Evolutionary conservation across 2,888 invertebrate genomes (phyloP).

Genomic region (Acleris laterana): DNA sequence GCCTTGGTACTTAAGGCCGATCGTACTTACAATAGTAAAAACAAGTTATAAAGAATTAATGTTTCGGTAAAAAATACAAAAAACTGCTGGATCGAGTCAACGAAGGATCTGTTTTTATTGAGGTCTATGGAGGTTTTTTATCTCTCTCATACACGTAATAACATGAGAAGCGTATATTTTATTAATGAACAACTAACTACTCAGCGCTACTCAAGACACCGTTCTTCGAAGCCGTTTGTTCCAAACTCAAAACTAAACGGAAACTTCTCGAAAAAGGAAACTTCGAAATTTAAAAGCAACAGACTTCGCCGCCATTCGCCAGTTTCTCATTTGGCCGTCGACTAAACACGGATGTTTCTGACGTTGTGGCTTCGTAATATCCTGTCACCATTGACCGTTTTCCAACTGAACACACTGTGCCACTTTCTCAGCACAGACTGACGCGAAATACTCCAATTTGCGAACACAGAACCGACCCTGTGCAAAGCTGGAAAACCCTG

Average conservation of each 20-base stretch:
- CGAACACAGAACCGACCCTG: slow-evolving; percentile 39
- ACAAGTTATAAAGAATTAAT: no score
- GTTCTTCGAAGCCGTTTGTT: slow-evolving; percentile 8
- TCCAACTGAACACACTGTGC: slow-evolving; percentile 54
- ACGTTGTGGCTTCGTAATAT: slow-evolving; percentile 78
- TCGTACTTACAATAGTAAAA: no score
- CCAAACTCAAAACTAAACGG: slow-evolving; percentile 9
- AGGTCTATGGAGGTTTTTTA: no score
- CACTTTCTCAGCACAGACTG: slow-evolving; percentile 42
- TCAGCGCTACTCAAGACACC: background rate
- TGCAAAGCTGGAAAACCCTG: slow-evolving; percentile 33
- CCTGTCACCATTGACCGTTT: slow-evolving; percentile 73
- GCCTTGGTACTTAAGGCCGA: no score
- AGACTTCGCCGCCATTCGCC: slow-evolving; percentile 53
- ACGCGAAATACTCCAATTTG: slow-evolving; percentile 37
- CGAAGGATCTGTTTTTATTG: no score
- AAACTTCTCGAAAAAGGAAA: slow-evolving; percentile 14
- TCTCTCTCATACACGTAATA: no score
- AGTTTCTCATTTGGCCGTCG: slow-evolving; percentile 75
- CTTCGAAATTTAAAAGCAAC: slow-evolving; percentile 35
- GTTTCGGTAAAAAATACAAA: no score
- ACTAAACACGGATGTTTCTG: slow-evolving; percentile 70
- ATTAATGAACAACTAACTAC: no score
- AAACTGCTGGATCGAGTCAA: no score
- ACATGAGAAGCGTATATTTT: no score